phyloP scores from a whole-genome alignment of 2,797 vertebrate genomes.

The Thalassophryne amazonica region DNA sequence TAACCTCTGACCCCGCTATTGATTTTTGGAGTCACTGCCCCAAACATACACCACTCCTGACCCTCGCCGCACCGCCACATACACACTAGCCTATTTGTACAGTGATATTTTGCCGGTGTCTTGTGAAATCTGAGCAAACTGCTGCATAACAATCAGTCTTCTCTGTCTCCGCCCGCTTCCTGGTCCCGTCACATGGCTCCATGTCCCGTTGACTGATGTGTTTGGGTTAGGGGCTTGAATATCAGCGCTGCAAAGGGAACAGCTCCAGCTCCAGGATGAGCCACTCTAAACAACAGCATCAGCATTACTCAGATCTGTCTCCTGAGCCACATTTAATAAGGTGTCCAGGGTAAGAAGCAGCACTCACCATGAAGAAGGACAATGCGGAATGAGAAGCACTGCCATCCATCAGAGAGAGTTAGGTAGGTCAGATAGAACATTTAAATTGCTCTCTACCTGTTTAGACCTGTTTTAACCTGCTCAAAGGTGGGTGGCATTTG shows the following conservation, averaged over 20 bases:
- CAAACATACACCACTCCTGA: constrained; percentile 62
- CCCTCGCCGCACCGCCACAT: constrained; percentile 23
- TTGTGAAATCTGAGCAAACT: constrained; percentile 67
- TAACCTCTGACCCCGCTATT: constrained; percentile 76
- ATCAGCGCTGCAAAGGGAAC: constrained; percentile 44
- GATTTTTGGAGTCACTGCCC: constrained; percentile 60
- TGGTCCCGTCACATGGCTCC: constrained; percentile 52
- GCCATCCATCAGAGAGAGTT: constrained; percentile 43
- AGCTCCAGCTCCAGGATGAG: constrained; percentile 35
- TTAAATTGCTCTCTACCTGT: constrained; percentile 39
- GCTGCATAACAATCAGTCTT: constrained; percentile 61
- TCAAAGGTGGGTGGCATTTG: constrained; percentile 20
- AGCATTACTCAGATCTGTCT: constrained; percentile 61
- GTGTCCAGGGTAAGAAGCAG: constrained; percentile 24
- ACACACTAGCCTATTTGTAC: constrained; percentile 38
- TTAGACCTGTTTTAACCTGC: constrained; percentile 33
- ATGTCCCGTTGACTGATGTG: constrained; percentile 65
- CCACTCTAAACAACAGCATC: constrained; percentile 48
- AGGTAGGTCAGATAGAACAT: constrained; percentile 30
- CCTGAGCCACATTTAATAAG: constrained; percentile 54
- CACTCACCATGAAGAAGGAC: constrained; percentile 19
- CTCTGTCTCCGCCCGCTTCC: constrained; percentile 51
- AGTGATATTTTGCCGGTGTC: constrained; percentile 59
- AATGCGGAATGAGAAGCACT: constrained; percentile 27
- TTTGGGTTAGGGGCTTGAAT: constrained; percentile 62